Evolutionary conservation across 2,888 invertebrate species (phyloP), one percentile per base, ranked within the genome.

Genomic region (Stenodera caucasica): DNA sequence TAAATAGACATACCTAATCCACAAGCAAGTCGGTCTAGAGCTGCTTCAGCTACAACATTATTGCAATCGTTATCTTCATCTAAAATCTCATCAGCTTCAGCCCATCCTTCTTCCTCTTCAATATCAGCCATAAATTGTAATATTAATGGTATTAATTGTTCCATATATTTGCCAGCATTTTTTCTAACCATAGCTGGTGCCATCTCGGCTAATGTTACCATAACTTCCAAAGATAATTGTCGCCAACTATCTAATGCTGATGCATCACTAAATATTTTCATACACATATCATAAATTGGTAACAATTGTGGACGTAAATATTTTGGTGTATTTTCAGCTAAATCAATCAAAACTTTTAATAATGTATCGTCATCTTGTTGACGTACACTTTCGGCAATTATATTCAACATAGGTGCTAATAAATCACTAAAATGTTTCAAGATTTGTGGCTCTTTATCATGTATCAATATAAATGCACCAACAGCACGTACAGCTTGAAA

Each of bases 121-220:
- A 97, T 81, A 74, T 97, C 96, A 53, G 96, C 92, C 94, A 98
- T 94, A 87, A 98, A 91, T 81, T 92, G 89, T 65, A 99, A 84
- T 68, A 97, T 88, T 62, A 94, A 84, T 0, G 94, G 92, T 52
- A 97, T 90, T 69, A 93, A 82, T 58, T 87, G 84, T 49, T 88
- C 86, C 65, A 99, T 86, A 68, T 94, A 95, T 76, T 91, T 91
- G 30, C 88, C 88, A 12, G 93, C 94, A 67, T 91, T 89, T 81
- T 98, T 98, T 60, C 98, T 88, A 40, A 99, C 91, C 92, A 97
- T 97, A 2, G 96, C 94, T 0, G 98, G 93, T 6, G 97, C 96
- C 30, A 94, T 94, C 84, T 99, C 99, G 49, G 97, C 89, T 66
- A 96, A 82, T 0, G 90, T 88, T 33, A 92, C 86, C 75, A 86